Evolutionary conservation across 2,888 invertebrate genomes (phyloP), one percentile per base, ranked within the genome.

Genomic region (Zonitis immaculata): DNA sequence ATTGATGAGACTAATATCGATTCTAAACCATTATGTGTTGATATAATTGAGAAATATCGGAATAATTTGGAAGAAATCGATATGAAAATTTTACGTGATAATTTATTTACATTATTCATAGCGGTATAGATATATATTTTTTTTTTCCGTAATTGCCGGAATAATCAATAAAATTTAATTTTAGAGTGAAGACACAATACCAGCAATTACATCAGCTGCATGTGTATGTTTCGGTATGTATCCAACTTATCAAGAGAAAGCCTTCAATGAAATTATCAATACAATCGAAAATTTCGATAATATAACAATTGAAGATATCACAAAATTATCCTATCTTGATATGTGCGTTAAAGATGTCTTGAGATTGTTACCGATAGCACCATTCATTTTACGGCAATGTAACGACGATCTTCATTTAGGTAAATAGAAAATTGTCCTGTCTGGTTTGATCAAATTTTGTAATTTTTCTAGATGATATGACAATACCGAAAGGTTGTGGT

Each of bases 281-380:
- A 52, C 68, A 9, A 59, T 71, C 44, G 70, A 63, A 14, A 58
- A 51, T 28, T 51, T 58, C 3, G 56, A 57, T 46, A 44, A 45
- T 22, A 47, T 67, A 7, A 58, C 63, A 4, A 18, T 61, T 6
- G 65, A 68, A 11, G 66, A 71, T 45, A 47, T 71, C 8, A 25
- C 54, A 8, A 63, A 65, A 58, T 44, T 72, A 20, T 28, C 52
- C 11, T 73, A 70, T 58, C 49, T 70, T 4, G 66, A 66, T 50
- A 69, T 67, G 68, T 71, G 71, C 28, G 57, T 72, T 7, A 73
- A 72, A 55, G 72, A 73, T 42, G 59, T 60, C 1, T 44, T 70
- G 18, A 54, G 73, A 47, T 48, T 73, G 7, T 68, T 69, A 47
- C 68, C 73, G 1, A 68, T 72, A 27, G 71, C 61, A 5, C 71